These are phyloP conservation scores for Argyresthia goedartella DNA, from an alignment of 2,888 invertebrate genomes.

Conservation along the genomic window DNA sequence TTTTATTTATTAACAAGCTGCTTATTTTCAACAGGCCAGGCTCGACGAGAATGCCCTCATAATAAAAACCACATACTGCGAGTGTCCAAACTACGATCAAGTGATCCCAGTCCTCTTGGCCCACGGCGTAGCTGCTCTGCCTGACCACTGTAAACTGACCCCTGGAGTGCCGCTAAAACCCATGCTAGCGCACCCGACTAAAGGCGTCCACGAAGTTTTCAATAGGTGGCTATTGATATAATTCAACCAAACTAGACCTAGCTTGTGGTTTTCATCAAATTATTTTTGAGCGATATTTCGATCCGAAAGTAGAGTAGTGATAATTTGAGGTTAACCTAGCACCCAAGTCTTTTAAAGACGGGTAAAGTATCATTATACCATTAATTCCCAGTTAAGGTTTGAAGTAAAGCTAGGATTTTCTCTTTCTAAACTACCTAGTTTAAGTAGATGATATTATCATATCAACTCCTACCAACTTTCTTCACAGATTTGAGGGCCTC, in stretches of 20 bases:
- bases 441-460: too few species aligned
- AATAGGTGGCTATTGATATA: constrained; percentile 61
- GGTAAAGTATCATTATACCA: too few species aligned
- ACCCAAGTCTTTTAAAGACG: too few species aligned
- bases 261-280: too few species aligned
- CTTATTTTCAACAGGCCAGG: constrained; percentile 57
- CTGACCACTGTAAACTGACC: constrained; percentile 85
- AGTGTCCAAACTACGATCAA: constrained; percentile 94
- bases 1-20: too few species aligned
- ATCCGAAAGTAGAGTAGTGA: too few species aligned
- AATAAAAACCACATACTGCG: constrained; percentile 94
- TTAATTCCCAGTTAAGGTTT: too few species aligned
- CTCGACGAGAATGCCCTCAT: constrained; percentile 81
- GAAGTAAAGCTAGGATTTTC: too few species aligned
- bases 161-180: constrained; percentile 97
- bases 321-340: too few species aligned
- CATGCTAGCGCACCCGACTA: constrained; percentile 98
- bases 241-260: too few species aligned
- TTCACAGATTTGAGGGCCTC: constrained; percentile 78
- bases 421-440: too few species aligned
- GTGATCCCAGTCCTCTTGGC: constrained; percentile 84
- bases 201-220: constrained; percentile 91
- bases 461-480: not conserved
- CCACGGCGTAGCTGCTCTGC: constrained; percentile 81
- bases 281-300: too few species aligned